Percentiles rank a stretch among this genome's conserved stretches.
Evolutionary conservation across 2,888 invertebrate genomes (phyloP).

Genomic region (Holacanthella duospinosa): DNA sequence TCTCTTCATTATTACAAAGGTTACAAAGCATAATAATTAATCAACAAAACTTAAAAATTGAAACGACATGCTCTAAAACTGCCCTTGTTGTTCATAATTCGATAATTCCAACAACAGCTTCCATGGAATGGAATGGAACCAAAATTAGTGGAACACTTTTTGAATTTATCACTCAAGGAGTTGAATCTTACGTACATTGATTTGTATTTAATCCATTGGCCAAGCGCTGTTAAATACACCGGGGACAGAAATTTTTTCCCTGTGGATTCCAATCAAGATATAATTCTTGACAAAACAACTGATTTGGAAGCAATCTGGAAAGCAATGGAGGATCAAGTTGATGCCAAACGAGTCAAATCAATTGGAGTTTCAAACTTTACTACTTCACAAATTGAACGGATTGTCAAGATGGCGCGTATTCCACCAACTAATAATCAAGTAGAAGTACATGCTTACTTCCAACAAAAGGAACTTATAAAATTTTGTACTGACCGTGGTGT

Average conservation of each 20-base stretch:
- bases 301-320: constrained; percentile 63
- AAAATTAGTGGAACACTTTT: constrained; percentile 55
- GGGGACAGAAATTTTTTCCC: constrained; percentile 49
- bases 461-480: constrained; percentile 53
- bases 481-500: constrained; percentile 55
- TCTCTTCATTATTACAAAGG: constrained; percentile 72
- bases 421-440: constrained; percentile 53
- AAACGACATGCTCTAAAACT: too few relatives aligned
- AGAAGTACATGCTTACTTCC: constrained; percentile 67
- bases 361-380: constrained; percentile 82
- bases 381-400: too few relatives aligned
- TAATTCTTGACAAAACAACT: constrained; percentile 20
- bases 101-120: too few relatives aligned
- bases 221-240: constrained; percentile 56
- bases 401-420: constrained; percentile 49
- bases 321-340: constrained; percentile 56
- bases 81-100: too few relatives aligned
- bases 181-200: constrained; percentile 70
- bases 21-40: constrained; percentile 43
- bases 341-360: constrained; percentile 57
- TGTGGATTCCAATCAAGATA: constrained; percentile 16
- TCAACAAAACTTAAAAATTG: background rate
- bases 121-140: constrained; percentile 54
- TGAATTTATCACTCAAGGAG: constrained; percentile 56
- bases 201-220: constrained; percentile 68